Evolutionary conservation across 2,888 invertebrate species (phyloP).

Genomic region (Calliphora vomitoria): DNA sequence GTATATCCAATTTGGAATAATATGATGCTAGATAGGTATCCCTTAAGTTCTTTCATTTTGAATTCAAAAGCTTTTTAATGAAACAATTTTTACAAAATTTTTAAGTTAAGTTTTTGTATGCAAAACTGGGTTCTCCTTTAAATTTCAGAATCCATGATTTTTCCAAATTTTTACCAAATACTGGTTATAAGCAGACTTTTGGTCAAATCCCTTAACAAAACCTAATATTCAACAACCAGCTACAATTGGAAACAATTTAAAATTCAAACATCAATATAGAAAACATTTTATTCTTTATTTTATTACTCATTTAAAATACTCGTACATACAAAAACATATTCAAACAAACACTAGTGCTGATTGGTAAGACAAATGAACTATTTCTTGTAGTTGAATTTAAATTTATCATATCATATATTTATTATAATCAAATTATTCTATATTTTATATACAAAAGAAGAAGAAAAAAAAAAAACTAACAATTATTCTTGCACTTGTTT

Average conservation of each 20-base stretch:
- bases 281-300: conserved; percentile 26
- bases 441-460: conserved; percentile 43
- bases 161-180: no score
- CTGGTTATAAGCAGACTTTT: no score
- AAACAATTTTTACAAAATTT: no score
- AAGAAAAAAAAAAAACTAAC: conserved; percentile 3
- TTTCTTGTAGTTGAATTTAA: conserved; percentile 69
- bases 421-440: conserved; percentile 43
- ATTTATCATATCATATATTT: conserved; percentile 69
- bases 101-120: no score
- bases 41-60: no score
- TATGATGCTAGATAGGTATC: no score
- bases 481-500: conserved; percentile 57
- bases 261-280: not conserved
- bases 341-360: conserved; percentile 57
- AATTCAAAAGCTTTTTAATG: no score
- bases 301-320: conserved; percentile 20
- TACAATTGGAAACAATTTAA: conserved; percentile 16
- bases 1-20: no score
- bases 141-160: no score
- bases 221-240: no score
- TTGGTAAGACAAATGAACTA: conserved; percentile 62
- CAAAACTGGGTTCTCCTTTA: no score
- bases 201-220: no score
- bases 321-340: conserved; percentile 65